Conservation (phyloP, 2,797 vertebrate species). For the Novumbra hubbsi region DNA sequence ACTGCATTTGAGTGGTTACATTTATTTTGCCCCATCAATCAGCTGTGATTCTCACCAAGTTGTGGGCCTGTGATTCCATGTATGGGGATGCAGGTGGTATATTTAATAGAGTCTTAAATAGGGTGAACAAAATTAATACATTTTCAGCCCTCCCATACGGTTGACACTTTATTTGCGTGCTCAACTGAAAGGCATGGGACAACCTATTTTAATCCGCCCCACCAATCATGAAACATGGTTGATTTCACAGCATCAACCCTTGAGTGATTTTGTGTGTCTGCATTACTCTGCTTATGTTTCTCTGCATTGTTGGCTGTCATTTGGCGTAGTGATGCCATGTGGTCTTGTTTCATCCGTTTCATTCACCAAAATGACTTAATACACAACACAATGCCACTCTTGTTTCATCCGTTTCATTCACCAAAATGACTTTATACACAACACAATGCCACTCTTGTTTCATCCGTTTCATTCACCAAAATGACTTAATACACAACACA, state of each 20-base stretch:
- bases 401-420: background rate
- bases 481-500: too few species aligned
- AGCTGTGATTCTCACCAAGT: background rate
- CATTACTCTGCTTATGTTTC: background rate
- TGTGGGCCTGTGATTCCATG: background rate
- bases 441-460: too few species aligned
- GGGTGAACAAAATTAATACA: background rate
- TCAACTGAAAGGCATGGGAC: background rate
- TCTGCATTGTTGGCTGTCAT: background rate
- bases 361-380: too few species aligned
- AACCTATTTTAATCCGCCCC: constrained; percentile 7
- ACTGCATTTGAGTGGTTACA: too few species aligned
- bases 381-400: too few species aligned
- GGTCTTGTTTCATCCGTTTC: background rate
- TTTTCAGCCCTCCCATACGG: background rate
- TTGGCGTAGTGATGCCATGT: background rate
- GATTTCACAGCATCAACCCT: background rate
- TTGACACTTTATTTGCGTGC: background rate
- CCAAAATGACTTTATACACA: background rate
- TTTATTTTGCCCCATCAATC: background rate
- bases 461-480: background rate
- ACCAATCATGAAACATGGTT: constrained; percentile 4
- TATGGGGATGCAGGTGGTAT: background rate
- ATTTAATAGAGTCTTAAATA: background rate
- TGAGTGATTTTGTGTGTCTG: background rate